phyloP scores from a whole-genome alignment of 2,113 vertebrate genomes.

The Hypomesus transpacificus region DNA sequence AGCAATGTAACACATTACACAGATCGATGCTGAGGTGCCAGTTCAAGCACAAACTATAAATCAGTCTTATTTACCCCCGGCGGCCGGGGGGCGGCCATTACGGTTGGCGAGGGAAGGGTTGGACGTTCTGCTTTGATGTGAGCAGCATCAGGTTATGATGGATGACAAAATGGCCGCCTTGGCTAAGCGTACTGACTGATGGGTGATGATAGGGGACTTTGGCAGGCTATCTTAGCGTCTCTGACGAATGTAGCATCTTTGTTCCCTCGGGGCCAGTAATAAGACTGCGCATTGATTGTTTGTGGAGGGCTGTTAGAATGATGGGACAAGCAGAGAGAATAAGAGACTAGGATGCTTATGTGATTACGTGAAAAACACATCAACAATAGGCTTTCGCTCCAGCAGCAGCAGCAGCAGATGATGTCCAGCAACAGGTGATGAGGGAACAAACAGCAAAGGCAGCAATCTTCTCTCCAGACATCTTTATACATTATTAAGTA shows the following conservation, averaged over 20 bases:
- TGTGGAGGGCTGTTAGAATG: conserved; percentile 3
- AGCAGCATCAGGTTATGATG: conserved; percentile 8
- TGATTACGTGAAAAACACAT: neutral
- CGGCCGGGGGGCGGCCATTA: conserved; percentile 14
- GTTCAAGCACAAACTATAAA: conserved; percentile 13
- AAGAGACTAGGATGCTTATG: neutral
- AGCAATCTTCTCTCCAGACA: too few relatives aligned
- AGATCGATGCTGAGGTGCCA: conserved; percentile 22
- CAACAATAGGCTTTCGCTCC: neutral
- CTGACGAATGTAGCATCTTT: conserved; percentile 18
- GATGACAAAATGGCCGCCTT: conserved; percentile 8
- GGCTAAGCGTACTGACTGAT: neutral
- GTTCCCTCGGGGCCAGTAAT: conserved; percentile 10
- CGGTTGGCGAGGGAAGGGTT: neutral
- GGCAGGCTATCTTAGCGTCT: neutral
- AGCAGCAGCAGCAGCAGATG: too few relatives aligned
- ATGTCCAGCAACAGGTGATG: too few relatives aligned
- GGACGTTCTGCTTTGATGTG: neutral
- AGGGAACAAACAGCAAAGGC: too few relatives aligned
- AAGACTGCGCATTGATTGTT: conserved; percentile 8
- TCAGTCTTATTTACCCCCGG: neutral
- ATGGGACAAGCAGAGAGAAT: conserved; percentile 1
- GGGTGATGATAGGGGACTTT: neutral
- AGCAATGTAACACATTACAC: conserved; percentile 25
- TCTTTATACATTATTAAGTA: too few relatives aligned